Evolutionary conservation across 2,888 invertebrate species (phyloP), one percentile per base, ranked within the genome.

Genomic region (Oscheius myriophilus): DNA sequence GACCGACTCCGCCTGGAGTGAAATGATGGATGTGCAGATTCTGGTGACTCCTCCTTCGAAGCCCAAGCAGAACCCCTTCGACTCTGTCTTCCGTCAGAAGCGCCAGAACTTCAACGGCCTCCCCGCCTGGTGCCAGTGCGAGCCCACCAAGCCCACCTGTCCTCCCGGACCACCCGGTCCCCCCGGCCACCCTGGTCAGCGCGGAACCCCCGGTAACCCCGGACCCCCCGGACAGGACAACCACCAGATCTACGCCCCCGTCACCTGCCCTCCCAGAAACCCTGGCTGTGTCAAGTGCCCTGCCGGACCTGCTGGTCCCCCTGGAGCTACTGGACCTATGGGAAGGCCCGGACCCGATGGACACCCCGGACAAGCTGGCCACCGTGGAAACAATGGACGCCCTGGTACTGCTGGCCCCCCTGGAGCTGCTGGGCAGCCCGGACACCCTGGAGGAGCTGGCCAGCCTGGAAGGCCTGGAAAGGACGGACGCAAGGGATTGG

Each of bases 1-100:
- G 71, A 84, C 84, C 26, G 83, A 84, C 68, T 74, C 80, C 39
- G 84, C 82, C 49, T 84, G 84, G 84, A 76, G 75, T 63, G 78
- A 82, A 67, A 77, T 84, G 76, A 84, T 84, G 83, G 80, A 82
- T 63, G 71, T 84, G 58, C 84, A 84, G 67, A 71, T 84, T 67
- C 65, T 72, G 33, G 84, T 84, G 53, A 75, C 84, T 9, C 84
- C 84, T 26, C 84, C 85, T 51, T 70, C 79, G 51, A 79, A 79
- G 70, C 84, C 84, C 55, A 63, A 67, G 57, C 67, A 66, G 65
- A 76, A 76, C 63, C 79, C 79, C 68, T 79, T 79, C 79, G 73
- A 79, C 73, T 80, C 79, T 21, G 73, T 84, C 72, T 84, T 84
- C 81, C 81, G 84, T 72, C 76, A 77, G 69, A 82, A 83, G 75